Conservation (phyloP, 2,797 vertebrate genomes). For the Perodicticus potto region DNA sequence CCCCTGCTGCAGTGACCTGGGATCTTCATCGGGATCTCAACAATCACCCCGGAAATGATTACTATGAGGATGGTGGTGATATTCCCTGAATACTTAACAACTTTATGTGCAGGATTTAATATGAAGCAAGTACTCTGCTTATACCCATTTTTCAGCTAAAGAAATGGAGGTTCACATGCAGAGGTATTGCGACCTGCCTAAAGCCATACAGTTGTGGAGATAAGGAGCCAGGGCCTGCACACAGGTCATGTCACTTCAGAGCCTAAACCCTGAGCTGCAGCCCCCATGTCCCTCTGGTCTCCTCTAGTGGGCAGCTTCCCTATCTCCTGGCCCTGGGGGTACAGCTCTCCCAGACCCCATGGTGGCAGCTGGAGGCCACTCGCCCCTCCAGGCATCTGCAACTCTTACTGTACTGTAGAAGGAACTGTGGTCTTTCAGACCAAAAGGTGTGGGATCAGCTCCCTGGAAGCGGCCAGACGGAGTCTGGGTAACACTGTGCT, state of each 20-base stretch:
- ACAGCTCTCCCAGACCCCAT: no score
- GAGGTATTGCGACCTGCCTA: not conserved
- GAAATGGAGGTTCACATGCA: not conserved
- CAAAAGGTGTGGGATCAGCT: not conserved
- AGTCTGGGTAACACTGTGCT: not conserved
- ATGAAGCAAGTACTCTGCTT: not conserved
- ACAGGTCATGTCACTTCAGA: not conserved
- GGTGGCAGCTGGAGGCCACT: fast-evolving
- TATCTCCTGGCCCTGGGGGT: no score
- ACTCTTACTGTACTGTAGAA: not conserved
- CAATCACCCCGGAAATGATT: not conserved
- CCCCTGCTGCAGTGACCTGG: not conserved
- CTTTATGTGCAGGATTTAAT: not conserved
- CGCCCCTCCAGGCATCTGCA: not conserved
- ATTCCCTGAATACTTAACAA: not conserved
- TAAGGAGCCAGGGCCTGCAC: not conserved
- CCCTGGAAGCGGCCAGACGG: not conserved
- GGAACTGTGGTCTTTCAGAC: not conserved
- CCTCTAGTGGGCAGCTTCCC: not conserved
- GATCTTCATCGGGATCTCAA: not conserved
- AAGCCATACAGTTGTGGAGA: not conserved
- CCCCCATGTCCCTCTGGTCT: not conserved
- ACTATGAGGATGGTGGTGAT: fast-evolving
- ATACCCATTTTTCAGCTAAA: not conserved
- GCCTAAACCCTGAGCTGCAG: not conserved